Base-by-base conservation (phyloP, 2,888 invertebrate genomes). In the Acheta domesticus region DNA sequence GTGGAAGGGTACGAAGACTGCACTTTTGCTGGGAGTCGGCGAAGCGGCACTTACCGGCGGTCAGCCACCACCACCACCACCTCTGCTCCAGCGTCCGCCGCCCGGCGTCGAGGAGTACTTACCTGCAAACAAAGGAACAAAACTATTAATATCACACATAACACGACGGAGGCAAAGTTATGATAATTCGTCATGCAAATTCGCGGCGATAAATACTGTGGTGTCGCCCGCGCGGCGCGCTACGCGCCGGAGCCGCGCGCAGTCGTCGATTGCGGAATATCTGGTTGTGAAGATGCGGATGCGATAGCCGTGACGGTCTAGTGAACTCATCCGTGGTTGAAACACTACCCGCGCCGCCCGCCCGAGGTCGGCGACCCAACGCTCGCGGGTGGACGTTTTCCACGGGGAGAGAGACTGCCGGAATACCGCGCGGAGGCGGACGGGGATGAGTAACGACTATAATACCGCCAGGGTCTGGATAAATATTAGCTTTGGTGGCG, bases 81-180 rank as follows among this genome's bases (percentile, higher is more conserved):
- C 36, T 36, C 36, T 36, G 36, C 36, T 36, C 36, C 36, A 36
- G 36, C 62, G n/a, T 4, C 62, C 14, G 62, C n/a, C 62, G 62
- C 62, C 0, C 62, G n/a, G 62, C 62, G 62, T 62, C 62, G 62
- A 14, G 14, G 62, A n/a, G n/a, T 62, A 62, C 62, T 62, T 62
- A 62, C 62, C 62, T 62, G 62, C 14, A 62, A 62, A 62, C 62
- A 62, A 62, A 62, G n/a, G 16, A 62, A 62, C 62, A 62, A 14
- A 62, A 62, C n/a, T 62, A 62, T 62, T 62, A 62, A 62, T 62
- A 62, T 62, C 62, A 62, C 62, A 62, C 62, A n/a, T 62, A 62
- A 62, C 62, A 62, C 62, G n/a, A 62, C 16, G n/a, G 62, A 19
- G 14, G 62, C n/a, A 62, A 62, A 62, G 62, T 62, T 62, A 62